Base-by-base conservation (phyloP, 2,113 vertebrate genomes). In the Malurus elegans region DNA sequence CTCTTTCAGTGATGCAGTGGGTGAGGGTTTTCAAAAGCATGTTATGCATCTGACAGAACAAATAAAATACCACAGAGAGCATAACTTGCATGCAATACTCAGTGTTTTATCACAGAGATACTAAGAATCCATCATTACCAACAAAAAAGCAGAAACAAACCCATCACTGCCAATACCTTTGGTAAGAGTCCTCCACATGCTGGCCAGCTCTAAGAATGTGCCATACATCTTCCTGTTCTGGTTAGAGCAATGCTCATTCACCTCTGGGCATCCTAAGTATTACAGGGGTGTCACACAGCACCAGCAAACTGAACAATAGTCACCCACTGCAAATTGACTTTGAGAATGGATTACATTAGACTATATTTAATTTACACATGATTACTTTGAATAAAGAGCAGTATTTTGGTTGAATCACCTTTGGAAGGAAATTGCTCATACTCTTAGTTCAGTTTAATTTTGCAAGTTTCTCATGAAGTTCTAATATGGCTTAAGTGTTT, bases 151-250 rank as follows among this genome's bases (percentile, higher is more conserved):
- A 74, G 53, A 80, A 54, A 29, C 9, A 58, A 70, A 12, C 17
- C 23, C 8, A 48, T 34, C 9, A 17, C 4, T 54, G 50, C 31
- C 32, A n/a, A 50, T 71, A 91, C 80, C 75, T 95, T 79, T 48
- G 80, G 75, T 1, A 40, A 84, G 25, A 95, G 75, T 28, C 83
- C 88, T 79, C 94, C 75, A 16, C 48, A 71, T 0, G 40, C 84
- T 54, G 88, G 82, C 92, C 81, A 93, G 61, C 89, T 94, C 86
- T 93, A 96, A 10, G 74, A 94, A n/a, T 23, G 76, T 44, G 79
- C 57, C 32, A 61, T 24, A 25, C 45, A 54, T 36, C 96, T 53
- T 34, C 91, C 86, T 40, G 57, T 85, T 36, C 75, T 53, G 53
- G 88, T 75, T 56, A 95, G 18, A 34, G 90, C 83, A 54, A 45